phyloP scores from a whole-genome alignment of 64 coral and sea anemone genomes.

The Catalaphyllia jardinei region DNA sequence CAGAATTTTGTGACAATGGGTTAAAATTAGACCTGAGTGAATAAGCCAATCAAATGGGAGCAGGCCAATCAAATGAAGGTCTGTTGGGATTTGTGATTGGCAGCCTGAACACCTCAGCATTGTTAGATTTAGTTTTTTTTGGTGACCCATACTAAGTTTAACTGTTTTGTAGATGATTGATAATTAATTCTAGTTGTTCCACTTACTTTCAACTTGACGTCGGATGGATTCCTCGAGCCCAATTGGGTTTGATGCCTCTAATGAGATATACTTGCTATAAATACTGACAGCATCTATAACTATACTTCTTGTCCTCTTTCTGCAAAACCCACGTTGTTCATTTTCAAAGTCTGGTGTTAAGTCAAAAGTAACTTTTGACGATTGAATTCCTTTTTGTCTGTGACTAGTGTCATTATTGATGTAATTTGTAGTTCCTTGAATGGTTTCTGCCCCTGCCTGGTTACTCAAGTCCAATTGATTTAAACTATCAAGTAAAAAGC shows the following conservation, averaged over 20 bases:
- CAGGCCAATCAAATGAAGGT: too few relatives aligned
- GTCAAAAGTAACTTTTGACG: conserved; percentile 84
- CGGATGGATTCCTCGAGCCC: conserved; percentile 89
- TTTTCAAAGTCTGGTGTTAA: conserved; percentile 89
- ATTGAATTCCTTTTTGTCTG: background rate
- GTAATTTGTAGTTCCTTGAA: background rate
- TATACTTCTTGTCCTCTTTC: conserved; percentile 89
- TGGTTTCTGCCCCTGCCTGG: background rate
- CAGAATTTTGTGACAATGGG: too few relatives aligned
- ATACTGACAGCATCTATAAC: conserved; percentile 97
- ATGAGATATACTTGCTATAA: conserved; percentile 94
- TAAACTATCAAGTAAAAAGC: conserved; percentile 3
- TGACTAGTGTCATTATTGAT: background rate
- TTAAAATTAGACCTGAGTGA: too few relatives aligned
- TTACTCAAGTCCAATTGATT: background rate
- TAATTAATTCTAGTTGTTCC: background rate
- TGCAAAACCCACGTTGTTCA: conserved; percentile 75
- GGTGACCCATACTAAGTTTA: too few relatives aligned
- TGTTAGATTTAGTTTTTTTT: too few relatives aligned
- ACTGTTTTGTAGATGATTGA: background rate
- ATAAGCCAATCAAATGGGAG: too few relatives aligned
- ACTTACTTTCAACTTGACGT: conserved; percentile 87
- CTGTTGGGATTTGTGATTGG: too few relatives aligned
- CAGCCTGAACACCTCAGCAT: too few relatives aligned
- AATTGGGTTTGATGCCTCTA: conserved; percentile 93